These are phyloP conservation scores for Blastobasis adustella DNA, from an alignment of 2,888 invertebrate species.

Conservation along the genomic window DNA sequence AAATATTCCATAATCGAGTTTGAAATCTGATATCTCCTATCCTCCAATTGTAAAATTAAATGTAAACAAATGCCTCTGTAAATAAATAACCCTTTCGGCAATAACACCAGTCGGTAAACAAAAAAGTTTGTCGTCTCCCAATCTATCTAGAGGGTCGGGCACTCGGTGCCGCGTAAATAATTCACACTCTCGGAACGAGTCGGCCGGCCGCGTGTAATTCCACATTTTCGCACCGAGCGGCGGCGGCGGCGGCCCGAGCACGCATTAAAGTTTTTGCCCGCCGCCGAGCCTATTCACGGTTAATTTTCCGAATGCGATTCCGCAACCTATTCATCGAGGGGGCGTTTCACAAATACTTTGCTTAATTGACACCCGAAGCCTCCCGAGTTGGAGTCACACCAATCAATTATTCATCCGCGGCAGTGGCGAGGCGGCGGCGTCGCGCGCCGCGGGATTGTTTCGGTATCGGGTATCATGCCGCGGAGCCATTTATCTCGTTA, in stretches of 20 bases:
- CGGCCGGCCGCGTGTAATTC: constrained; percentile 52
- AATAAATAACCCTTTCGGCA: constrained; percentile 12
- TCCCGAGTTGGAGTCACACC: constrained; percentile 33
- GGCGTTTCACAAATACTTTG: constrained; percentile 52
- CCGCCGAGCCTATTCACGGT: constrained; percentile 45
- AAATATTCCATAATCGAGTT: too few species aligned
- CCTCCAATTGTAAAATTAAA: too few species aligned
- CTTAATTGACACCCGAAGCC: constrained; percentile 52
- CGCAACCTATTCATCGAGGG: constrained; percentile 51
- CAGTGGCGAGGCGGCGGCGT: constrained; percentile 30
- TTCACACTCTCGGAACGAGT: constrained; percentile 48
- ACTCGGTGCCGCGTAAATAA: constrained; percentile 54
- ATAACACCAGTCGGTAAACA: constrained; percentile 31
- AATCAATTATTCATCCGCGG: constrained; percentile 48
- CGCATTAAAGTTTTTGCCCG: constrained; percentile 62
- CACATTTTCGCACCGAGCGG: constrained; percentile 53
- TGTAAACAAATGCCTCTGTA: background rate
- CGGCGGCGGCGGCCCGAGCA: constrained; percentile 34
- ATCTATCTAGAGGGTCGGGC: constrained; percentile 35
- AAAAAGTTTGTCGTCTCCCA: constrained; percentile 37
- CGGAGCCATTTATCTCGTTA: constrained; percentile 37
- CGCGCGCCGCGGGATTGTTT: constrained; percentile 24
- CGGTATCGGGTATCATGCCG: constrained; percentile 36
- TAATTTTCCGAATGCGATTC: constrained; percentile 62
- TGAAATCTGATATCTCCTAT: too few species aligned